Conservation (phyloP, 2,888 invertebrate species). For the Seladonia tumulorum region DNA sequence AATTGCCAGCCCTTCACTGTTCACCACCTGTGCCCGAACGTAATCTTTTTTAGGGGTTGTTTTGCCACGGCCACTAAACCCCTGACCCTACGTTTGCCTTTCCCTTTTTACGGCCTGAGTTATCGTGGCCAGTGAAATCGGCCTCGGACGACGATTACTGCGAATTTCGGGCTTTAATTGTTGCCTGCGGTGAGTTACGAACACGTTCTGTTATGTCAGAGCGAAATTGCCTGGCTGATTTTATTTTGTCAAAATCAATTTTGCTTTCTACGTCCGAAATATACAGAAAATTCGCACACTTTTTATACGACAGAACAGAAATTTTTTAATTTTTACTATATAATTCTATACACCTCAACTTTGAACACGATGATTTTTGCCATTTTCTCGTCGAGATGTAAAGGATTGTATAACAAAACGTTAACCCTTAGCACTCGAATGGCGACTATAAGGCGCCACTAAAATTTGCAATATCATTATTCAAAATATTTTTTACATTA, state of each 20-base stretch:
- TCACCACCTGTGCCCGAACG: slow-evolving; percentile 31
- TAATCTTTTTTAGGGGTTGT: slow-evolving; percentile 29
- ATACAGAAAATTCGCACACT: too few relatives aligned
- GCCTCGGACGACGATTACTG: background rate
- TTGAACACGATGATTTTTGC: too few relatives aligned
- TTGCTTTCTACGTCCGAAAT: too few relatives aligned
- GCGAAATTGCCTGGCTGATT: background rate
- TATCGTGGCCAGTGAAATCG: background rate
- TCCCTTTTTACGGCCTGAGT: background rate
- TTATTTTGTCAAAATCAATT: background rate
- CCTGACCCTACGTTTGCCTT: background rate
- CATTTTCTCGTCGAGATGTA: too few relatives aligned
- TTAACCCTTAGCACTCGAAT: too few relatives aligned
- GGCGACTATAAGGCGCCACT: too few relatives aligned
- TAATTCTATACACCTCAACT: too few relatives aligned
- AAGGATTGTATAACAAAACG: too few relatives aligned
- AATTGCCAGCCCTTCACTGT: slow-evolving; percentile 30
- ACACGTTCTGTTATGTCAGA: background rate
- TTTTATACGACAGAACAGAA: too few relatives aligned
- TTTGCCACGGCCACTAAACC: background rate
- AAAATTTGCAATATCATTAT: too few relatives aligned
- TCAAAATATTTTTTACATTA: too few relatives aligned
- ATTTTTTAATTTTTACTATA: too few relatives aligned
- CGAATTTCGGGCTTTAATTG: slow-evolving; percentile 4
- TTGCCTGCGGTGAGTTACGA: background rate